These are phyloP conservation scores for Dasyprocta punctata DNA, from an alignment of 2,113 vertebrate species.

Conservation along the genomic window DNA sequence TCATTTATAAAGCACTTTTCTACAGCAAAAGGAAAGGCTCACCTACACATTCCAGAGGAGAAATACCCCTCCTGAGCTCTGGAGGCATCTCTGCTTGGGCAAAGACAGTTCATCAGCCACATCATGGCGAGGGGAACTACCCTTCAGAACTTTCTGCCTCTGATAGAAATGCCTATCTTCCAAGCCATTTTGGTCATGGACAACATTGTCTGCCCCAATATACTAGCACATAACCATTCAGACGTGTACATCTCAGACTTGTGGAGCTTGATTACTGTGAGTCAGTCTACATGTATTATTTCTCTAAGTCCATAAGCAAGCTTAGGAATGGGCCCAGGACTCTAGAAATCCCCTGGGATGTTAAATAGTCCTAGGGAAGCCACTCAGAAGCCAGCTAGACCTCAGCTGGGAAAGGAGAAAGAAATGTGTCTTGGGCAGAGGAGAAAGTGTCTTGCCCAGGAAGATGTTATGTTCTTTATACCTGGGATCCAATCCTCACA, in stretches of 20 bases:
- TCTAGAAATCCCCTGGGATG: not conserved
- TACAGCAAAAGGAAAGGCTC: not conserved
- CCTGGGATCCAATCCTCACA: not conserved
- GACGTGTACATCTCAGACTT: not conserved
- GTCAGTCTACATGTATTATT: not conserved
- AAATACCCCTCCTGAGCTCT: not conserved
- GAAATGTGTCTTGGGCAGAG: not conserved
- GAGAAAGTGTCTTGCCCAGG: not conserved
- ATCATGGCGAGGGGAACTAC: too few relatives aligned
- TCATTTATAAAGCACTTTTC: not conserved
- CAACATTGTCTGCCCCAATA: not conserved
- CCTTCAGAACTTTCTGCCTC: too few relatives aligned
- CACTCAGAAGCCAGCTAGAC: not conserved
- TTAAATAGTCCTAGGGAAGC: not conserved
- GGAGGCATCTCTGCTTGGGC: not conserved
- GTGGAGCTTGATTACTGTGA: not conserved
- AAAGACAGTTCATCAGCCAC: too few relatives aligned
- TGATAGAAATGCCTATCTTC: not conserved
- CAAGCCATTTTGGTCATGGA: not conserved
- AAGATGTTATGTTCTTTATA: not conserved
- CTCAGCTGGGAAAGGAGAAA: conserved; percentile 12
- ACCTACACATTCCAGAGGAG: not conserved
- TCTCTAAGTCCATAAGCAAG: not conserved
- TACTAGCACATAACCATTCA: not conserved
- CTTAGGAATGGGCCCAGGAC: not conserved